Conservation (phyloP, 1,140 invertebrate species). For the Drosophila auraria region DNA sequence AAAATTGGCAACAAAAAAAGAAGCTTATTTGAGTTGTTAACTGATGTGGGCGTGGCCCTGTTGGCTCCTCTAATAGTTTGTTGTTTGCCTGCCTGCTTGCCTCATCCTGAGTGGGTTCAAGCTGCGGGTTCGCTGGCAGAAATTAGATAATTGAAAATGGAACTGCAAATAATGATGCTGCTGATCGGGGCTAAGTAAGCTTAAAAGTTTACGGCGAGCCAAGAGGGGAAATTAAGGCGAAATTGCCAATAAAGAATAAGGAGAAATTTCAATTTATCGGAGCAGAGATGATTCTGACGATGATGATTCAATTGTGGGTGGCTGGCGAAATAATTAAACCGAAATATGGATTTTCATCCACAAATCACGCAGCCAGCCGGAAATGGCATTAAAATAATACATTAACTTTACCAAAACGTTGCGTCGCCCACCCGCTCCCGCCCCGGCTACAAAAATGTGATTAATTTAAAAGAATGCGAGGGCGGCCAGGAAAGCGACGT, state of each 20-base stretch:
- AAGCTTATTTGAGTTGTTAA: conserved; percentile 55
- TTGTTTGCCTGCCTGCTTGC: conserved; percentile 24
- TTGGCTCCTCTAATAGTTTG: conserved; percentile 36
- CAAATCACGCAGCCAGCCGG: conserved; percentile 74
- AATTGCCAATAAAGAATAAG: conserved; percentile 25
- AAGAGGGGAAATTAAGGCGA: conserved; percentile 14
- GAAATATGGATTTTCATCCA: conserved; percentile 39
- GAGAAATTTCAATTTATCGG: conserved; percentile 10
- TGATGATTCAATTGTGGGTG: conserved; percentile 18
- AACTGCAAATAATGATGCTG: conserved; percentile 33
- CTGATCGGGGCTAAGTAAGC: conserved; percentile 35
- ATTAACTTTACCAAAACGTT: conserved; percentile 75
- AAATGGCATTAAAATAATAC: conserved; percentile 79
- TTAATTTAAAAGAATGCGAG: conserved; percentile 63
- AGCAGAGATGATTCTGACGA: conserved; percentile 14
- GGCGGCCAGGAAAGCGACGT: neutral
- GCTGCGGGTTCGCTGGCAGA: conserved; percentile 6
- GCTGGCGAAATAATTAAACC: conserved; percentile 26
- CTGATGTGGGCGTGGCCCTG: conserved; percentile 45
- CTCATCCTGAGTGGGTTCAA: neutral
- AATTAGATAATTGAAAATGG: conserved; percentile 59
- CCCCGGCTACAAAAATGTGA: conserved; percentile 53
- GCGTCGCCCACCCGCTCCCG: conserved; percentile 31
- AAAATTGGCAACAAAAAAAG: conserved; percentile 27
- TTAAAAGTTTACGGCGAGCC: conserved; percentile 17